phyloP scores from a whole-genome alignment of 2,888 invertebrate genomes.

The Alsophila aescularia region DNA sequence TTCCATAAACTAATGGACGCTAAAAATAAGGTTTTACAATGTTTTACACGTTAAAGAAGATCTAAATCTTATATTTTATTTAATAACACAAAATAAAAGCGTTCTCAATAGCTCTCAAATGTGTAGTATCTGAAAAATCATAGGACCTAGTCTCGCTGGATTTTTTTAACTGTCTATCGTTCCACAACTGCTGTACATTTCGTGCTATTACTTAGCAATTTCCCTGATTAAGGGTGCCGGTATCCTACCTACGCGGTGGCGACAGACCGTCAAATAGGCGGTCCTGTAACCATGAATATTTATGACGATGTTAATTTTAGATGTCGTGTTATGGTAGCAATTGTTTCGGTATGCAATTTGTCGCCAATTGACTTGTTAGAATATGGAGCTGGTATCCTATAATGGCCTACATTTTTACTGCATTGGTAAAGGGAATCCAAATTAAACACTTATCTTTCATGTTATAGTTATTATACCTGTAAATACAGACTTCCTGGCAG shows the following conservation, averaged over 20 bases:
- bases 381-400: background rate
- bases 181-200: conserved; percentile 4
- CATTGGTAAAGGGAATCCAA: too few relatives aligned
- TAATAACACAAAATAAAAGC: too few relatives aligned
- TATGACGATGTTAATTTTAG: conserved; percentile 65
- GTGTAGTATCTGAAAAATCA: background rate
- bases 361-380: conserved; percentile 36
- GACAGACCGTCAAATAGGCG: conserved; percentile 75
- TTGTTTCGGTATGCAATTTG: conserved; percentile 39
- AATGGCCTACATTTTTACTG: background rate
- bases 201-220: conserved; percentile 67
- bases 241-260: conserved; percentile 56
- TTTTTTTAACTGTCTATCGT: conserved; percentile 1
- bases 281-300: conserved; percentile 71
- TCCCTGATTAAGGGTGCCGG: conserved; percentile 70
- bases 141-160: background rate
- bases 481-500: too few relatives aligned
- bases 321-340: conserved; percentile 47
- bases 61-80: too few relatives aligned
- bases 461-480: too few relatives aligned
- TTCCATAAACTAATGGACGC: too few relatives aligned
- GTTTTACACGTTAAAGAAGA: too few relatives aligned
- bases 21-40: too few relatives aligned
- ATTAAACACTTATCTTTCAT: too few relatives aligned
- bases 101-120: background rate